phyloP scores from a whole-genome alignment of 2,888 invertebrate species.

The Alloplasta piceator region DNA sequence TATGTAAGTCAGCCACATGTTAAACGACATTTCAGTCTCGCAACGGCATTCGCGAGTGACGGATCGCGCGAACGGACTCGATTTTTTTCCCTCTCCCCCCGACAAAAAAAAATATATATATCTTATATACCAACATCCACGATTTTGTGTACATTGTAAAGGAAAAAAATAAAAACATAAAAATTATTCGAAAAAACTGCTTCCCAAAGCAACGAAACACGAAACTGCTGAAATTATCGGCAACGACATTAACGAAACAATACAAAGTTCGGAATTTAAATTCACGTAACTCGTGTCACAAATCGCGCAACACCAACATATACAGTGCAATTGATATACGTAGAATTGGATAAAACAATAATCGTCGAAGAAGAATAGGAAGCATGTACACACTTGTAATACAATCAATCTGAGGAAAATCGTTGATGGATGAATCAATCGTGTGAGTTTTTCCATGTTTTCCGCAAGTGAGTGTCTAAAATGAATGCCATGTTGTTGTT shows the following conservation, averaged over 20 bases:
- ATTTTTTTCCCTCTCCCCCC: conserved; percentile 8
- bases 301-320: background rate
- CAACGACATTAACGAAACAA: too few relatives aligned
- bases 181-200: too few relatives aligned
- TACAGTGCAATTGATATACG: background rate
- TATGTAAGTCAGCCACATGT: conserved; percentile 82
- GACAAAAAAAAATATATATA: too few relatives aligned
- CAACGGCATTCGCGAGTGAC: conserved; percentile 80
- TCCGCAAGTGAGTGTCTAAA: background rate
- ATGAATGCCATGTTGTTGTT: background rate
- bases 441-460: conserved; percentile 26
- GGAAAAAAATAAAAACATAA: too few relatives aligned
- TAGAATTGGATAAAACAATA: conserved; percentile 5
- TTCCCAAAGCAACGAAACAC: too few relatives aligned
- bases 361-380: background rate
- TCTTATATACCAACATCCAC: too few relatives aligned
- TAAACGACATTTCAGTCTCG: conserved; percentile 81
- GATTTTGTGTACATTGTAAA: too few relatives aligned
- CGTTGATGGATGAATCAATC: conserved; percentile 21
- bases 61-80: conserved; percentile 44
- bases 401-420: background rate
- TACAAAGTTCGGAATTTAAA: too few relatives aligned
- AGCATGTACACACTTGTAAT: background rate
- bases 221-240: too few relatives aligned
- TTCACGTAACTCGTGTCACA: background rate